These are phyloP conservation scores for Xenopus borealis DNA, from an alignment of 2,113 vertebrate genomes.

Conservation along the genomic window DNA sequence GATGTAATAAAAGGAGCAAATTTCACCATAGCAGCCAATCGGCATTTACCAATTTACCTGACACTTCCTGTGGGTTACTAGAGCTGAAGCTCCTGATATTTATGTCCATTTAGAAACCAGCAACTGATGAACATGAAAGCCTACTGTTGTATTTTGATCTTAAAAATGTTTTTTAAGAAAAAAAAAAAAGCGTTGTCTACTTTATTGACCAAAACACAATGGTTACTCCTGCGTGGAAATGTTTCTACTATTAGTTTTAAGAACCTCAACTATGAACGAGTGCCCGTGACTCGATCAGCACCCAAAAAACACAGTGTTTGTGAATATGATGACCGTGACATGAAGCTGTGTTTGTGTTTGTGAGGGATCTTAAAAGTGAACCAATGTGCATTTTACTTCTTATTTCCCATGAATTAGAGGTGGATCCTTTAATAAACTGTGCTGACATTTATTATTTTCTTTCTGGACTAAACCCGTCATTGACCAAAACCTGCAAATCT, in stretches of 20 bases:
- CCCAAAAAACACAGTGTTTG: slow-evolving; percentile 47
- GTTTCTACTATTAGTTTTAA: slow-evolving; percentile 51
- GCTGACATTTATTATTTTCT: slow-evolving; percentile 63
- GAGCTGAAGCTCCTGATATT: too few relatives aligned
- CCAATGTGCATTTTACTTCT: slow-evolving; percentile 76
- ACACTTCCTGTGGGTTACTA: too few relatives aligned
- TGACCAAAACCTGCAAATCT: slow-evolving; percentile 58
- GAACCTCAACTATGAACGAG: slow-evolving; percentile 33
- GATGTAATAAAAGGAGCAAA: too few relatives aligned
- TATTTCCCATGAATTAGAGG: slow-evolving; percentile 46
- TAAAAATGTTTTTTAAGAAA: too few relatives aligned
- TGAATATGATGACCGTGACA: slow-evolving; percentile 46
- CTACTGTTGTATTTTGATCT: too few relatives aligned
- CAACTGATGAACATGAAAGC: too few relatives aligned
- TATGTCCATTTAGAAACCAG: too few relatives aligned
- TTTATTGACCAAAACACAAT: not conserved
- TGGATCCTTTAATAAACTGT: slow-evolving; percentile 62
- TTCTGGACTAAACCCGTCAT: slow-evolving; percentile 59
- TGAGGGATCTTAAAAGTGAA: slow-evolving; percentile 60
- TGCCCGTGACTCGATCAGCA: slow-evolving; percentile 35
- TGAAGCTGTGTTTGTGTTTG: slow-evolving; percentile 46
- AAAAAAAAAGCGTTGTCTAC: not conserved
- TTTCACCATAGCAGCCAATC: too few relatives aligned
- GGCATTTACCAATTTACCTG: too few relatives aligned
- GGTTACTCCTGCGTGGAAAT: slow-evolving; percentile 34